Evolutionary conservation across 2,888 invertebrate species (phyloP).

Genomic region (Dasysyrphus tricinctus): DNA sequence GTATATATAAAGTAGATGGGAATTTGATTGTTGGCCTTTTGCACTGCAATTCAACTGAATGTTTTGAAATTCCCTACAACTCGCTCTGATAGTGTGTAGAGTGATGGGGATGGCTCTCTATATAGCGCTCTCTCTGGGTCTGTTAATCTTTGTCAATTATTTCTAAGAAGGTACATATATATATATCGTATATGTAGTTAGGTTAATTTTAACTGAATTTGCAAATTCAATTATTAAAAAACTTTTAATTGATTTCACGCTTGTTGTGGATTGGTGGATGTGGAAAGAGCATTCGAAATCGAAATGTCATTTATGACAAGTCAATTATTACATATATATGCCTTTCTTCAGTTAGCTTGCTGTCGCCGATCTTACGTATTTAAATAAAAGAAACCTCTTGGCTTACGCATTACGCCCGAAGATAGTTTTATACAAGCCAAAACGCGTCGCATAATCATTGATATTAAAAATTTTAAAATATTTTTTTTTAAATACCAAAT

Average conservation of each 20-base stretch:
- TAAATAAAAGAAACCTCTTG: too few species aligned
- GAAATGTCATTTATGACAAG: conserved; percentile 59
- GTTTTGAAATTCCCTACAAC: conserved; percentile 51
- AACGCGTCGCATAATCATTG: too few species aligned
- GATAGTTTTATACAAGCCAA: too few species aligned
- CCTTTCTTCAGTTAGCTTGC: background rate
- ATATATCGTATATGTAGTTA: conserved; percentile 19
- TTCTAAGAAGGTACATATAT: conserved; percentile 7
- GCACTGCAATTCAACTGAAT: conserved; percentile 64
- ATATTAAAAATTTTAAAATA: too few species aligned
- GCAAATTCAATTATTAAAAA: conserved; percentile 63
- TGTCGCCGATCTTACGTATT: conserved; percentile 28
- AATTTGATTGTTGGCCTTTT: conserved; percentile 73
- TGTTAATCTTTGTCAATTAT: conserved; percentile 61
- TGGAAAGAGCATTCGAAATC: conserved; percentile 3
- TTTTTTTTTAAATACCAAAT: too few species aligned
- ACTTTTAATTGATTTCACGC: conserved; percentile 46
- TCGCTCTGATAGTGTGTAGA: conserved; percentile 22
- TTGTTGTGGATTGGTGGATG: background rate
- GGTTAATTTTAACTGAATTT: conserved; percentile 64
- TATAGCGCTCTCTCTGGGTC: background rate
- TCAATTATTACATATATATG: conserved; percentile 32
- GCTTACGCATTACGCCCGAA: too few species aligned
- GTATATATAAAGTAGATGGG: conserved; percentile 41
- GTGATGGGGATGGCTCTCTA: background rate